These are phyloP conservation scores for Zalophus californianus DNA, from an alignment of 2,797 vertebrate genomes.

Conservation along the genomic window DNA sequence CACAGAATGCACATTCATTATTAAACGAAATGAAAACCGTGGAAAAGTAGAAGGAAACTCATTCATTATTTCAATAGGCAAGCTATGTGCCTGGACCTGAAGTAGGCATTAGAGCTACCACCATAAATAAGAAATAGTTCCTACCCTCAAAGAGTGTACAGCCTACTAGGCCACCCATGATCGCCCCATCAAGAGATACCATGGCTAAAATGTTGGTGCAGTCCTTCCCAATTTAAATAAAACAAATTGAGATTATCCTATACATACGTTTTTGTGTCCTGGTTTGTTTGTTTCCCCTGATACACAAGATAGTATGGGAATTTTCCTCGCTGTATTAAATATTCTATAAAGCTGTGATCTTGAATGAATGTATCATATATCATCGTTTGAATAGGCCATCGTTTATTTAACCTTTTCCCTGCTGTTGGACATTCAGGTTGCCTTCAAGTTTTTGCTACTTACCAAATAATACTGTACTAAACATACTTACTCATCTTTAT, in stretches of 20 bases:
- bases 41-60: background rate
- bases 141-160: background rate
- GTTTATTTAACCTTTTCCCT: background rate
- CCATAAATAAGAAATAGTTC: background rate
- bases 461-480: background rate
- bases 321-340: background rate
- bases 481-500: conserved; percentile 13
- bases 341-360: background rate
- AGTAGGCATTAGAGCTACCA: background rate
- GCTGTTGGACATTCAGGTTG: background rate
- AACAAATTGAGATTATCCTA: background rate
- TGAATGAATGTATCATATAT: background rate
- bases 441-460: background rate
- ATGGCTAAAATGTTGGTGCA: no score
- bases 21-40: background rate
- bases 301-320: background rate
- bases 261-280: background rate
- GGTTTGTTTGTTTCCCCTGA: background rate
- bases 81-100: background rate
- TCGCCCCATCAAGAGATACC: no score
- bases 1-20: background rate
- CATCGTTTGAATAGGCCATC: background rate
- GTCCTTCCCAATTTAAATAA: conserved; percentile 10
- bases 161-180: background rate
- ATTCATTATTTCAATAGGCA: background rate